Percentiles rank a stretch among this genome's conserved stretches.
Evolutionary conservation across 2,797 vertebrate genomes (phyloP).

Genomic region (Diplodus puntazzo): DNA sequence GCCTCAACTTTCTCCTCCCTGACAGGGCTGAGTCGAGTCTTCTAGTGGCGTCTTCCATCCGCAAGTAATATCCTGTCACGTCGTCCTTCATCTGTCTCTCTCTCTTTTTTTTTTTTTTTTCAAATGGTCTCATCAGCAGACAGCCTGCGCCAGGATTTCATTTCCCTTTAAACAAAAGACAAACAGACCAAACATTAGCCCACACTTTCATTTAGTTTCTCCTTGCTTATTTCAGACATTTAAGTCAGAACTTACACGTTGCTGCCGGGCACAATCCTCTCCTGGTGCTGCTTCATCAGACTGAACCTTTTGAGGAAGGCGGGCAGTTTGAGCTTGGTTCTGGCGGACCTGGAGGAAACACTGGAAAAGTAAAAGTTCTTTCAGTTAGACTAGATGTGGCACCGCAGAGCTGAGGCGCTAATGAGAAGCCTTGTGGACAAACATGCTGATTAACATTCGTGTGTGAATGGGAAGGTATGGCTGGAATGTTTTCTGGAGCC

Average conservation of each 20-base stretch:
- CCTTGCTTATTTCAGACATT: not conserved
- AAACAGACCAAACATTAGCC: slow-evolving; percentile 3
- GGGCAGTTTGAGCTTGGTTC: slow-evolving; percentile 76
- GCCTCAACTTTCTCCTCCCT: slow-evolving; percentile 30
- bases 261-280: slow-evolving; percentile 76
- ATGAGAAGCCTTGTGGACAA: slow-evolving; percentile 51
- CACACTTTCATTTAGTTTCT: not conserved
- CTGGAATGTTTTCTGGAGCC: slow-evolving; percentile 39
- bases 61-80: not conserved
- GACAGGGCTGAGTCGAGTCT: slow-evolving; percentile 9
- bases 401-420: slow-evolving; percentile 48
- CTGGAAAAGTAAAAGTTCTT: slow-evolving; percentile 46
- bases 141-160: slow-evolving; percentile 84
- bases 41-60: slow-evolving; percentile 6
- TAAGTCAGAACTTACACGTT: slow-evolving; percentile 79
- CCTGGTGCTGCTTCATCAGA: slow-evolving; percentile 69
- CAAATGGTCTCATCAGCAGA: slow-evolving; percentile 66
- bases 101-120: not conserved
- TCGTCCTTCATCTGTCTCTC: not conserved
- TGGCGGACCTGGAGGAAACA: slow-evolving; percentile 44
- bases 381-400: slow-evolving; percentile 10
- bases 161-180: slow-evolving; percentile 70
- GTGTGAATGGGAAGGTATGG: slow-evolving; percentile 37
- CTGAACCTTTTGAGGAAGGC: slow-evolving; percentile 79
- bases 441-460: not conserved